Percentiles rank a stretch among this genome's conserved stretches.
Evolutionary conservation across 2,888 invertebrate genomes (phyloP).

Genomic region (Andrena haemorrhoa): DNA sequence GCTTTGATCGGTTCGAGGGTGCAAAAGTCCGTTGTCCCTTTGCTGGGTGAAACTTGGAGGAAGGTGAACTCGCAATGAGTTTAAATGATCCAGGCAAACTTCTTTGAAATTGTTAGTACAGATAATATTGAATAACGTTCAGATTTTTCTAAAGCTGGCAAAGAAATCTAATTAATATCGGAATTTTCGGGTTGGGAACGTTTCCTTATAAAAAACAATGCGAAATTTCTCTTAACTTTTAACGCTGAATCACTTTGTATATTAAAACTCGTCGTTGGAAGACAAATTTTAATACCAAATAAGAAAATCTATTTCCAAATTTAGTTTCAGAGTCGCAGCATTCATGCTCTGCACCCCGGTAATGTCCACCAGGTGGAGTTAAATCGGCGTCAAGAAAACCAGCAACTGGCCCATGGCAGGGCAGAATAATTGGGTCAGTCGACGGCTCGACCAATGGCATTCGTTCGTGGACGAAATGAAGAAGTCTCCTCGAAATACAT

Average conservation of each 20-base stretch:
- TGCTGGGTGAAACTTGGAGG: not conserved
- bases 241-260: no score
- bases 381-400: conserved; percentile 7
- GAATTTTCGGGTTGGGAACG: no score
- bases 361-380: conserved; percentile 15
- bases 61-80: not conserved
- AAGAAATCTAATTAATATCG: no score
- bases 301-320: no score
- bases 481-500: conserved; percentile 40
- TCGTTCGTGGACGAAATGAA: conserved; percentile 4
- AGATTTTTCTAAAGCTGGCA: not conserved
- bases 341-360: not conserved
- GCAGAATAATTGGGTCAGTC: conserved; percentile 64
- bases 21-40: not conserved
- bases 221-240: no score
- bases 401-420: conserved; percentile 65
- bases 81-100: no score
- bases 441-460: conserved; percentile 50
- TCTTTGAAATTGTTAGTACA: no score
- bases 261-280: no score
- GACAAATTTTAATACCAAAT: no score
- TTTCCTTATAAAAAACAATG: no score
- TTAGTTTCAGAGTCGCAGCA: not conserved
- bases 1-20: conserved; percentile 20
- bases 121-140: no score